Evolutionary conservation across 2,113 vertebrate species (phyloP), one percentile per base, ranked within the genome.

Genomic region (Elgaria multicarinata): DNA sequence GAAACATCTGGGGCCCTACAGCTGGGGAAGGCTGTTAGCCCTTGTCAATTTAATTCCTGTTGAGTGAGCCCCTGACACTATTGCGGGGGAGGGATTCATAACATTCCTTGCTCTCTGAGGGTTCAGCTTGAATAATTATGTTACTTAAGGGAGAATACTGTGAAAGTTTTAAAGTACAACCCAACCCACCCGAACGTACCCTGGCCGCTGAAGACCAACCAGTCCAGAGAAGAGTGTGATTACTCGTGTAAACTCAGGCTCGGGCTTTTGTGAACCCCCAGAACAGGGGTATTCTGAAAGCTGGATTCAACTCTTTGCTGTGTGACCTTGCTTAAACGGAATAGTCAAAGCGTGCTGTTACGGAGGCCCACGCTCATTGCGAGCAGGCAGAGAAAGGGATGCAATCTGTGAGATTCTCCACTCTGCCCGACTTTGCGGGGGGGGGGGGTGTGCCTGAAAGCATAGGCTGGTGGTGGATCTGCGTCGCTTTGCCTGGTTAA

Each of bases 401-500:
- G 12, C 44, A 33, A 6, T 50, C 12, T 9, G 26, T 26, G 1
- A 26, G 46, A 55, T 12, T 26, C 77, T 31, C 46, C 31, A 3
- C 46, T 26, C 46, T 16, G 28, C 55, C 28, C 5, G 46, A 4
- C 24, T 20, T 8, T 79, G 75, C 9, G 24, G n/a, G n/a, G n/a
- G n/a, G n/a, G n/a, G n/a, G n/a, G n/a, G n/a, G 22, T 44, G 0
- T 9, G 55, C 14, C 77, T 13, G 3, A 33, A 33, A 33, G 14
- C 20, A 18, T 9, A n/a, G 44, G 46, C 22, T 76, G 36, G 46
- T 1, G 76, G 31, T n/a, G 13, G 8, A 16, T 7, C 6, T 42
- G 20, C 39, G 2, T 0, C 0, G 16, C 28, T 18, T 75, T 28
- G 31, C 58, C 46, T 44, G 13, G 22, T 58, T 42, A 42, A 33